Evolutionary conservation across 2,113 vertebrate genomes (phyloP), one percentile per base, ranked within the genome.

Genomic region (Dolichotis patagonum): DNA sequence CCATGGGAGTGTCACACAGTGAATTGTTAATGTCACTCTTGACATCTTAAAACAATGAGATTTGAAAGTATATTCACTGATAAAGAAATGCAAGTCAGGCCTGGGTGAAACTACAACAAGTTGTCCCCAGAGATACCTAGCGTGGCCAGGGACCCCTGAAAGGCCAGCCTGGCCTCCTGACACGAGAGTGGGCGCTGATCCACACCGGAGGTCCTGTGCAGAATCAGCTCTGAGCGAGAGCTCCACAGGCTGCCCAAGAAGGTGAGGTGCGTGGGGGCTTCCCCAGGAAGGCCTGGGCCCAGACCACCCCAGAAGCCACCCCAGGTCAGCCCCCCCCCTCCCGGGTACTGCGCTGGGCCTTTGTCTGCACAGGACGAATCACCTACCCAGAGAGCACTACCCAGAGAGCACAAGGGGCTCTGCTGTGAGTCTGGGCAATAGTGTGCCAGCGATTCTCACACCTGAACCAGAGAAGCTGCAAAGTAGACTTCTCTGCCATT

Each of bases 41-140:
- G 86, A 41, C 71, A 5, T 32, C 43, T 78, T 85, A 16, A 71
- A 96, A 88, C 80, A 88, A 63, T 87, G 81, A 92, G 67, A 85
- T 85, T 11, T 97, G 32, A 90, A 75, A 49, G 96, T 62, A 89
- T 38, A 75, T 89, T 49, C 13, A 88, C 38, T 30, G 54, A 13
- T 58, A 49, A 93, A 69, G 30, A 89, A 85, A 83, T 13, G 49
- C 30, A 58, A n/a, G 81, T 43, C 81, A 92, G 46, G 14, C 16
- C 1, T 26, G 41, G 41, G 38, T 69, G n/a, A 87, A 85, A 93
- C 58, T 20, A 43, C 32, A 84, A n/a, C 83, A 91, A 1, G 7
- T 8, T n/a, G 54, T 41, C 41, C 54, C 88, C 78, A 26, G 60
- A 38, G 14, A 58, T 60, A 62, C 28, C 19, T 19, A 13, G 1